Evolutionary conservation across 1,140 invertebrate genomes (phyloP).

Genomic region (Drosophila santomea): DNA sequence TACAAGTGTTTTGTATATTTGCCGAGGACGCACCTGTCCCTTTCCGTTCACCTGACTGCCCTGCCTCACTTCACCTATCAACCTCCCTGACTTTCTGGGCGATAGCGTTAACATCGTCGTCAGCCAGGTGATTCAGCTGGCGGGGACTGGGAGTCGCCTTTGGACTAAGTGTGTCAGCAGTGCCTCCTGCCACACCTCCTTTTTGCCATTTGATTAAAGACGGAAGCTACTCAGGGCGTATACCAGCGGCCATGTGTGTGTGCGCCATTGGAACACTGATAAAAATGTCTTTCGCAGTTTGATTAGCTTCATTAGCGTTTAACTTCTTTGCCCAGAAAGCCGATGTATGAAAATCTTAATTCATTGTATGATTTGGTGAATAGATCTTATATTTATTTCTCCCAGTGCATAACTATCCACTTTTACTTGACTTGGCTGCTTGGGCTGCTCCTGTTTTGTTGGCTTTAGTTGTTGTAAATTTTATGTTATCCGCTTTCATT

Average conservation of each 20-base stretch:
- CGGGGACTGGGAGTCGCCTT: constrained; percentile 3
- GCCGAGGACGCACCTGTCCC: constrained; percentile 59
- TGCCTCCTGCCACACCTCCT: constrained; percentile 56
- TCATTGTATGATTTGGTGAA: too few relatives aligned
- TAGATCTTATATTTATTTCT: not conserved
- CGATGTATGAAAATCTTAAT: too few relatives aligned
- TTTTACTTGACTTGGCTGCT: constrained; percentile 26
- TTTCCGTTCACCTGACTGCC: constrained; percentile 3
- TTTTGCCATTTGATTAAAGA: constrained; percentile 72
- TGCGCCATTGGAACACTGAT: constrained; percentile 25
- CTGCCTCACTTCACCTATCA: not conserved
- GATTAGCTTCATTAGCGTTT: too few relatives aligned
- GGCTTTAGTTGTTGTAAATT: constrained; percentile 76
- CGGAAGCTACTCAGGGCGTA: constrained; percentile 42
- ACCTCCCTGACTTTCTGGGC: not conserved
- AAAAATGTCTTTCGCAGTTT: not conserved
- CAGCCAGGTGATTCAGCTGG: constrained; percentile 16
- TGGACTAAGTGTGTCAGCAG: constrained; percentile 72
- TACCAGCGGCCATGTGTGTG: constrained; percentile 20
- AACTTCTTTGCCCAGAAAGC: too few relatives aligned
- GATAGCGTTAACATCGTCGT: constrained; percentile 44
- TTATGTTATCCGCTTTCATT: constrained; percentile 81
- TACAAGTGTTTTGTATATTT: constrained; percentile 82
- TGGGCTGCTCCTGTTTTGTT: constrained; percentile 43
- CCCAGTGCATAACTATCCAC: constrained; percentile 42